Base-by-base conservation (phyloP, 2,888 invertebrate genomes). In the Pristionchus exspectatus region DNA sequence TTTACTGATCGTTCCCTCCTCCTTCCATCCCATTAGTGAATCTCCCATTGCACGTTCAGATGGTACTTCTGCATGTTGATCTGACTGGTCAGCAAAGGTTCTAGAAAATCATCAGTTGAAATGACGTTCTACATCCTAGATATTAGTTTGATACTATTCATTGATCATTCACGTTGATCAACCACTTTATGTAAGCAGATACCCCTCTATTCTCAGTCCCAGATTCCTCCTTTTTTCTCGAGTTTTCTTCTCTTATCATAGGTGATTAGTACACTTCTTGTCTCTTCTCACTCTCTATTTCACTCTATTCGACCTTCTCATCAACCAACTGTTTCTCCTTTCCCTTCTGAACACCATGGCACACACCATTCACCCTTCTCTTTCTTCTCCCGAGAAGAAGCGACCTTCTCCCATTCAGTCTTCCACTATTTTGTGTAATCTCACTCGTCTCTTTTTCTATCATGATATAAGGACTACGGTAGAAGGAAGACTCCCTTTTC, bases 311-410 rank as follows among this genome's bases (percentile, higher is more conserved):
- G 63, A 33, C 87, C 50, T 54, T 87, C 87, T 50, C 27, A 54
- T 86, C 86, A 30, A 27, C 30, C 69, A 69, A 69, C 50, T 87
- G 72, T 66, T 69, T 69, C 72, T 69, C 38, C 33, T 33, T 24
- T 44, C 44, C 27, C 63, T 63, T 66, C 72, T 27, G 50, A 63
- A 87, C 63, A 56, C 38, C 44, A 54, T 86, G 50, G 56, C 21
- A 69, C 88, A n/a, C 66, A 54, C 74, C 86, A 72, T 66, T 89
- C 74, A 66, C 86, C 44, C 77, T 72, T 85, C 86, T 74, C 85
- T 66, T 87, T 81, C 66, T 89, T 85, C 81, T 89, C n/a, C 59
- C 85, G 24, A 14, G 66, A 77, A 7, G 44, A 69, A 44, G 44
- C 24, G 44, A 50, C 54, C 81, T 44, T 81, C 30, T 38, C 74